A percentile compares a stretch with the other conserved stretches of the same genome.
These are phyloP conservation scores for Hylaeus volcanicus DNA, from an alignment of 1,140 invertebrate species.

Conservation along the genomic window DNA sequence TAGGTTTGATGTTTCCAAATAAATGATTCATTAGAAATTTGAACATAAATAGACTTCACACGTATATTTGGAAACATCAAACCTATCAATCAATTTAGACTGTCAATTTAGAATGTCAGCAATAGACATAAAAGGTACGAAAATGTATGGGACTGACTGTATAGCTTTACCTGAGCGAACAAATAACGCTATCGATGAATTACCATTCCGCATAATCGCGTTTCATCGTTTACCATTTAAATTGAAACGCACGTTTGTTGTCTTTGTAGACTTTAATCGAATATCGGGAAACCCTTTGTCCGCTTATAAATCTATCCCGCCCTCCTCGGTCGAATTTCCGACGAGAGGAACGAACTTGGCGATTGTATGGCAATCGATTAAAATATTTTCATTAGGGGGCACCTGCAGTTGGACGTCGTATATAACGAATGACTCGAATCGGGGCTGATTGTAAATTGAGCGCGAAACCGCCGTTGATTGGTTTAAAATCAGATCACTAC, in stretches of 20 bases:
- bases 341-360: constrained; percentile 21
- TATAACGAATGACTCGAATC: constrained; percentile 67
- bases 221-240: constrained; percentile 40
- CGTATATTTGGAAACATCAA: no score
- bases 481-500: constrained; percentile 79
- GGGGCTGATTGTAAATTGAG: constrained; percentile 79
- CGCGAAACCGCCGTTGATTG: constrained; percentile 79
- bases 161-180: background rate
- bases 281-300: constrained; percentile 15
- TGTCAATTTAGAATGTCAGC: no score
- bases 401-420: constrained; percentile 42
- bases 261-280: constrained; percentile 43
- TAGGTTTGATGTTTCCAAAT: no score
- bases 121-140: no score
- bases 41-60: no score
- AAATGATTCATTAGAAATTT: no score
- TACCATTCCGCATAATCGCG: constrained; percentile 26
- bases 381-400: constrained; percentile 61
- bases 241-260: constrained; percentile 43
- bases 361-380: constrained; percentile 60
- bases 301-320: constrained; percentile 29
- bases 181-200: constrained; percentile 19
- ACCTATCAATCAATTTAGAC: no score
- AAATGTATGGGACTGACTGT: no score
- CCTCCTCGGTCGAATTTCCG: constrained; percentile 44